Percentiles rank a stretch among this genome's conserved stretches.
phyloP scores from a whole-genome alignment of 2,113 vertebrate species.

The Pleuronectes platessa region DNA sequence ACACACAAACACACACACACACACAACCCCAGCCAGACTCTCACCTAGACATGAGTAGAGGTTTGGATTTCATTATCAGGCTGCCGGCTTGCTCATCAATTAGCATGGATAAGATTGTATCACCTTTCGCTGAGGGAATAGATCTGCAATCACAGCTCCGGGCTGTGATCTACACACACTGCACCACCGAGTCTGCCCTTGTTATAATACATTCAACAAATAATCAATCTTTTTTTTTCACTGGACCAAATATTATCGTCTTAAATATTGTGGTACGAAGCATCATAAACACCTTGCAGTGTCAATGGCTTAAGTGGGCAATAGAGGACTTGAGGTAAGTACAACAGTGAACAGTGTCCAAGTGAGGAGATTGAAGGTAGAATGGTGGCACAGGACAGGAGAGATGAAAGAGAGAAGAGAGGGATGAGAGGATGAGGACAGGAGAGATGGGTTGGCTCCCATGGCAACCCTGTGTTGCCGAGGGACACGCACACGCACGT shows the following conservation, averaged over 20 bases:
- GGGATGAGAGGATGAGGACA: constrained; percentile 61
- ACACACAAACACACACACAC: constrained; percentile 25
- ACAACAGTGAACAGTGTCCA: constrained; percentile 4
- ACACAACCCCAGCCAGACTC: constrained; percentile 29
- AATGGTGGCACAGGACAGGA: constrained; percentile 41
- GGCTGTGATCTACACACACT: background rate
- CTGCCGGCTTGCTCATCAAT: constrained; percentile 37
- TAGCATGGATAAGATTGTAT: constrained; percentile 45
- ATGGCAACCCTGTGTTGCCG: constrained; percentile 67
- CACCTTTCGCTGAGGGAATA: constrained; percentile 22
- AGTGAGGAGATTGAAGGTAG: constrained; percentile 36
- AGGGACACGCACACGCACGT: constrained; percentile 36
- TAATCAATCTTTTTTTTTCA: background rate
- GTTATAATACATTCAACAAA: background rate
- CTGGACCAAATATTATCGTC: background rate
- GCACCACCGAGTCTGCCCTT: background rate
- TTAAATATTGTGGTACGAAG: background rate
- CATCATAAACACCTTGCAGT: background rate
- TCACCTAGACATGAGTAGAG: constrained; percentile 24
- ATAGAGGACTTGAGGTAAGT: background rate
- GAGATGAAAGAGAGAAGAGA: constrained; percentile 65
- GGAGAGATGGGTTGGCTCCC: constrained; percentile 67
- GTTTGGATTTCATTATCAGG: constrained; percentile 54
- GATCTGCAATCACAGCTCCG: constrained; percentile 3
- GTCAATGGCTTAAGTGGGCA: background rate